Evolutionary conservation across 2,888 invertebrate species (phyloP), one percentile per base, ranked within the genome.

Genomic region (Acanthococcus lagerstroemiae): DNA sequence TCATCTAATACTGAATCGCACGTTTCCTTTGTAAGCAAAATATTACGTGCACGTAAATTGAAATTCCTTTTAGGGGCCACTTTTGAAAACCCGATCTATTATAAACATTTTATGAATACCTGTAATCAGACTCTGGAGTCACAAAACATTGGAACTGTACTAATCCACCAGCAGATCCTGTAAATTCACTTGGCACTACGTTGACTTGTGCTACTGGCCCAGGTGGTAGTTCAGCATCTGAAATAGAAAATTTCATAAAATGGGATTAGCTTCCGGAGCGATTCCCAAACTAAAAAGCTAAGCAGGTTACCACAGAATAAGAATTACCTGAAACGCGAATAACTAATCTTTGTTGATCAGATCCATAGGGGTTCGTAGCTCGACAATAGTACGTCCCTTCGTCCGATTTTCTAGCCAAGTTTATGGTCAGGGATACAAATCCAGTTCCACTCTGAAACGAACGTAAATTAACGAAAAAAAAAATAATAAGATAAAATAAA

Each of bases 351-450:
- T 82, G 79, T 56, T 83, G 80, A 27, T 81, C 80, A 0, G 79
- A 75, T 4, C 91, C 92, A 1, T 81, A 79, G 0, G 80, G 74
- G 75, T 93, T 95, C 0, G 80, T 79, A 0, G 88, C 94, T 6
- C 83, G 82, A 73, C 95, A 95, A 75, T 84, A 84, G 74, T 95
- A 95, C 73, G 86, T 85, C 4, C 88, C 90, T 69, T 87, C 84
- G 73, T 95, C 92, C 17, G 84, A 83, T 68, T 80, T 80, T 15
- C 79, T 78, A 0, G 83, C 69, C 80, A 80, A 78, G n/a, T 9
- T 37, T 9, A 37, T 3, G 2, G n/a, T 9, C 12, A 37, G 3
- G 12, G 37, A 37, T 37, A 37, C 3, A 15, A n/a, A 37, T 15
- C 37, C 37, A 37, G 37, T 9, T 15, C 3, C n/a, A 15, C 12